Conservation (phyloP, 2,888 invertebrate genomes). For the Xylophagus ater region DNA sequence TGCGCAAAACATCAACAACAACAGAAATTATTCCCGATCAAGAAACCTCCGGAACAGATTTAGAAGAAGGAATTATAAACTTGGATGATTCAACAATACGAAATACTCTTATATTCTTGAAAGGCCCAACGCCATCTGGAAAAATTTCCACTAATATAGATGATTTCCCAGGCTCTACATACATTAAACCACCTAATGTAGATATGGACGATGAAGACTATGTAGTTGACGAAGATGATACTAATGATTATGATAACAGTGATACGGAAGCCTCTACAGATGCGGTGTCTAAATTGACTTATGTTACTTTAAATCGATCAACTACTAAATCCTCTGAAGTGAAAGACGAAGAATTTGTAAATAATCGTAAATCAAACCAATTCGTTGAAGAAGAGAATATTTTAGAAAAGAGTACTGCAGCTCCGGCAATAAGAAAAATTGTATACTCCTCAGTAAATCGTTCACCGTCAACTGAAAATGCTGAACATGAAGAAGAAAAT, state of each 20-base stretch:
- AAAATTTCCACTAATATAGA: not conserved
- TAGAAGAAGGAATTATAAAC: not conserved
- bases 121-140: slow-evolving; percentile 12
- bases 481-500: not conserved
- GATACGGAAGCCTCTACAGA: not conserved
- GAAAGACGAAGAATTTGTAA: not conserved
- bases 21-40: not conserved
- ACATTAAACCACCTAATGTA: not conserved
- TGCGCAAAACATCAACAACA: not conserved
- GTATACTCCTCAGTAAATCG: not conserved
- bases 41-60: slow-evolving; percentile 1
- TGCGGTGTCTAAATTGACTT: not conserved
- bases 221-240: slow-evolving; percentile 2
- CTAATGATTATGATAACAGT: slow-evolving; percentile 5
- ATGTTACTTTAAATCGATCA: not conserved
- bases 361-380: too few relatives aligned
- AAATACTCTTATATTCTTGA: slow-evolving; percentile 13
- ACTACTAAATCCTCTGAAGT: not conserved
- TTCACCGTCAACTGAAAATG: not conserved
- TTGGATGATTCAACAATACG: slow-evolving; percentile 8
- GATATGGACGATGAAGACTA: not conserved
- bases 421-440: not conserved
- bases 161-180: not conserved
- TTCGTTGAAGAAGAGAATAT: not conserved
- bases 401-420: too few relatives aligned